These are phyloP conservation scores for Porites lobata DNA, from an alignment of 92 coral and sea anemone species.

Conservation along the genomic window DNA sequence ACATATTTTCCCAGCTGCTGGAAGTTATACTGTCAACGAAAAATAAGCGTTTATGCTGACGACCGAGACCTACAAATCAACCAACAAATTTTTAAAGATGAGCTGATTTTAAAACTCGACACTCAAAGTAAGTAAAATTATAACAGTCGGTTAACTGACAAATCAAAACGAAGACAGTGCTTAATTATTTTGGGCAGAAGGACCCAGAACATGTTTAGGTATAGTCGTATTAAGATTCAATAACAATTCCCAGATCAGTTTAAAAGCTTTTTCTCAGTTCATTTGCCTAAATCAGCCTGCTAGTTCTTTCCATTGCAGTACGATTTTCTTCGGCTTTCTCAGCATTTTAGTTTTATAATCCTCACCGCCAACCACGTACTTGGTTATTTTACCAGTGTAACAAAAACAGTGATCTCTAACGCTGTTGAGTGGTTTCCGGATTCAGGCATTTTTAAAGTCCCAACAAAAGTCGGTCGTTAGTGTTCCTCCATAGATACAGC, in stretches of 20 bases:
- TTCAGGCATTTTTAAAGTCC: background rate
- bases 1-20: conserved; percentile 54
- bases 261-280: background rate
- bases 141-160: background rate
- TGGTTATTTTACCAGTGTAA: background rate
- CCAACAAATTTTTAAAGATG: background rate
- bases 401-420: background rate
- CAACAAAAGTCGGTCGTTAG: background rate
- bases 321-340: background rate
- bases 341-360: background rate
- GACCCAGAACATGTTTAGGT: background rate
- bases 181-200: background rate
- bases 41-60: background rate
- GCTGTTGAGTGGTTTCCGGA: background rate
- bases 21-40: background rate
- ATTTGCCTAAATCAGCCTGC: background rate
- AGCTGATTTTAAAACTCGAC: background rate
- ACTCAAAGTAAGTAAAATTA: background rate
- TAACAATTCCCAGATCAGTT: background rate
- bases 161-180: background rate
- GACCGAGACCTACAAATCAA: conserved; percentile 3
- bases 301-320: too few species aligned
- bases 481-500: too few species aligned
- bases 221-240: background rate
- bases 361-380: background rate